Percentiles rank a stretch among this genome's conserved stretches.
These are phyloP conservation scores for Leptinotarsa haldemani DNA, from an alignment of 2,888 invertebrate genomes.

Conservation along the genomic window DNA sequence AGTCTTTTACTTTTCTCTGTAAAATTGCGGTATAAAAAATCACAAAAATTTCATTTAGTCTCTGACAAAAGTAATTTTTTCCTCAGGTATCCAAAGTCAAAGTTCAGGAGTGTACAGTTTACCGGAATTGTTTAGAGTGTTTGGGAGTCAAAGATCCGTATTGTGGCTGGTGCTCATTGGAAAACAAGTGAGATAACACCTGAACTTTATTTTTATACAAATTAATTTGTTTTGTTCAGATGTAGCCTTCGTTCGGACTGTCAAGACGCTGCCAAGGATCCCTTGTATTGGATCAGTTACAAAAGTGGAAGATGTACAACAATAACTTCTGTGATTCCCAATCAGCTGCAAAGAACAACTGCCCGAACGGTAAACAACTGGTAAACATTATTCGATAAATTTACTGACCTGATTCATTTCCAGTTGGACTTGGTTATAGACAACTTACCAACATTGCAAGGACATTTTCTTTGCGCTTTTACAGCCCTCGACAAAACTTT, in stretches of 20 bases:
- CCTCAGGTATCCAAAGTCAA: conserved; percentile 84
- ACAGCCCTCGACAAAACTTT: conserved; percentile 90
- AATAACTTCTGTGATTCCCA: conserved; percentile 91
- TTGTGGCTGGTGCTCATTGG: conserved; percentile 97
- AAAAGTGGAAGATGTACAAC: conserved; percentile 97
- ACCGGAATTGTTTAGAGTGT: conserved; percentile 91
- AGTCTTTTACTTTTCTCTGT: too few species aligned
- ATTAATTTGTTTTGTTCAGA: conserved; percentile 60
- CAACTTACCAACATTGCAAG: conserved; percentile 91
- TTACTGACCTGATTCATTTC: conserved; percentile 48
- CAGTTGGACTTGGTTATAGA: conserved; percentile 92
- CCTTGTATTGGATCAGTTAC: conserved; percentile 95
- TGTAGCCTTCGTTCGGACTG: conserved; percentile 93
- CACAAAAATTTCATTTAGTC: too few species aligned
- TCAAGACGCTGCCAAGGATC: conserved; percentile 91
- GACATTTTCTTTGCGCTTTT: conserved; percentile 93
- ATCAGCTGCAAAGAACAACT: conserved; percentile 92
- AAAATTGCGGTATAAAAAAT: too few species aligned
- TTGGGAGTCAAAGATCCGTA: conserved; percentile 95
- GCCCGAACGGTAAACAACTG: conserved; percentile 77
- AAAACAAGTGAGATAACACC: conserved; percentile 78
- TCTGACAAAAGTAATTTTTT: background rate
- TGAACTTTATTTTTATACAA: background rate
- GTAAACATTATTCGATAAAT: conserved; percentile 37
- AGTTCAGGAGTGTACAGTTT: conserved; percentile 93